These are phyloP conservation scores for Clarias pachynema DNA, from an alignment of 2,797 vertebrate genomes.

Conservation along the genomic window DNA sequence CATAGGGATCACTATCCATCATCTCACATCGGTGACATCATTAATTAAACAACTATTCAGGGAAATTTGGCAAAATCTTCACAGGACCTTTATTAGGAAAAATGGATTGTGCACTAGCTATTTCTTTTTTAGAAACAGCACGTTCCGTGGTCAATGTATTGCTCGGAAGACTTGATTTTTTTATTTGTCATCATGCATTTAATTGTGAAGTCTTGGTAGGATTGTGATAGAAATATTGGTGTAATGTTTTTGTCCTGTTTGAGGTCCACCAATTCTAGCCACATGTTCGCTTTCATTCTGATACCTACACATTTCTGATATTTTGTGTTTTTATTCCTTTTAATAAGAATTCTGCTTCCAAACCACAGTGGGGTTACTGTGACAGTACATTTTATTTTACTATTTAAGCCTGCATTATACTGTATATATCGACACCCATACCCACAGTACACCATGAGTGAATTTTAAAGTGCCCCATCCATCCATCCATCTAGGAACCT, in stretches of 20 bases:
- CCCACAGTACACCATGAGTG: not conserved
- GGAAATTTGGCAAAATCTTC: no score
- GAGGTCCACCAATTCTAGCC: not conserved
- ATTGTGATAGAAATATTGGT: not conserved
- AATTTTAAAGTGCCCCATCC: not conserved
- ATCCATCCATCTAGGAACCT: no score
- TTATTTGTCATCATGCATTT: not conserved
- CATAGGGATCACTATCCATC: no score
- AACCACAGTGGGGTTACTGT: not conserved
- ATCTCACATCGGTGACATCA: no score
- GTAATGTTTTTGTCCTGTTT: not conserved
- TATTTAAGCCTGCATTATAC: not conserved
- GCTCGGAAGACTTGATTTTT: no score
- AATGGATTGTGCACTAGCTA: no score
- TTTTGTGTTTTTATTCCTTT: not conserved
- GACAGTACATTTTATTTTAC: not conserved
- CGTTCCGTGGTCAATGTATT: no score
- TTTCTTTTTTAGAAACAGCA: no score
- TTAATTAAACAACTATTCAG: no score
- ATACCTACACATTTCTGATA: not conserved
- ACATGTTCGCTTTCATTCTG: not conserved
- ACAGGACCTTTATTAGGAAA: no score
- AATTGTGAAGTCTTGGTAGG: not conserved
- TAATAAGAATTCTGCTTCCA: not conserved
- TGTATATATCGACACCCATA: not conserved